Base-by-base conservation (phyloP, 2,888 invertebrate species). In the Reticulitermes lucifugus region DNA sequence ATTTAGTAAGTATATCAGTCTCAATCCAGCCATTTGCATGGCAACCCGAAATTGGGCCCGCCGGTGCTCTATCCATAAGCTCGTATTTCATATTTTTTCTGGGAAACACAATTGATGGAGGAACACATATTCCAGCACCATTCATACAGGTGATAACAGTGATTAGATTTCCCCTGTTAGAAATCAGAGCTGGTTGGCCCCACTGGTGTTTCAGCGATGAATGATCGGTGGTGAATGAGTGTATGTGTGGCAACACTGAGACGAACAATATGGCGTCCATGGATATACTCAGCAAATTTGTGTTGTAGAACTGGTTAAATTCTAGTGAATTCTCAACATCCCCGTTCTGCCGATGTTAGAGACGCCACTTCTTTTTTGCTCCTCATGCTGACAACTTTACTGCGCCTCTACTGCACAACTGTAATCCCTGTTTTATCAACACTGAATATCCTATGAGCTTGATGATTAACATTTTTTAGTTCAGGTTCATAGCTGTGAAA, bases 61-160 rank as follows among this genome's bases (percentile, higher is more conserved):
- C 81, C 25, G 46, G 85, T 60, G 73, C n/a, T 0, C 80, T 81
- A 73, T 86, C 59, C 84, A 86, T 51, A 73, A 86, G 70, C 51
- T 86, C 84, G 1, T 43, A n/a, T 43, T 84, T 85, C 84, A 86
- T 80, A 41, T 81, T 75, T 59, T 55, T 84, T 25, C 81, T 43
- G 18, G 85, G 85, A 46, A 85, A 83, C n/a, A 85, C 77, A 5
- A 85, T 14, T 21, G 81, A n/a, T 2, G 80, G 84, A 59, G 85
- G 85, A 25, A 84, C 65, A 55, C 60, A 84, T n/a, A 12, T 41
- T 29, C 84, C 85, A 41, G 43, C 35, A n/a, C 81, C 71, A 84
- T 73, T 80, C 70, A 80, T 84, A 46, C 85, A 86, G 22, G 65
- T 80, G 10, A 73, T 51, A 14, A 65, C 51, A 60, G 85, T 80